These are phyloP conservation scores for Ceratina australensis DNA, from an alignment of 1,140 invertebrate species.

Conservation along the genomic window DNA sequence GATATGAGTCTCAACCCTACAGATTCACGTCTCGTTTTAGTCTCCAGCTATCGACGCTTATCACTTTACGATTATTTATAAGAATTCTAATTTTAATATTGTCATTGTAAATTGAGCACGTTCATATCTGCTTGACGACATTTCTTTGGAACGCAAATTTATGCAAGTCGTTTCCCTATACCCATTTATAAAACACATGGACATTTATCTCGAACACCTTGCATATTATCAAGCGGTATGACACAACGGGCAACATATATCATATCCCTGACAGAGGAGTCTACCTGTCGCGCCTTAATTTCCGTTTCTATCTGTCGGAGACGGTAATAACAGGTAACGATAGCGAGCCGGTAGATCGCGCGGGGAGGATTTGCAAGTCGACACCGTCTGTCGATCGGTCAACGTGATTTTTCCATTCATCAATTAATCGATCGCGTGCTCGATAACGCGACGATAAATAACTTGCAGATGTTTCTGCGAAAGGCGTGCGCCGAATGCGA, in stretches of 20 bases:
- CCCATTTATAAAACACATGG: no score
- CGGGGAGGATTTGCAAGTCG: constrained; percentile 20
- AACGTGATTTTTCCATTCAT: constrained; percentile 61
- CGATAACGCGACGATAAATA: constrained; percentile 50
- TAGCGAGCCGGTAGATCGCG: not conserved
- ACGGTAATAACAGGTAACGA: not conserved
- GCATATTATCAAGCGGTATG: not conserved
- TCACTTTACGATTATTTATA: no score
- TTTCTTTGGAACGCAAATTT: no score
- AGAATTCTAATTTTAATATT: no score
- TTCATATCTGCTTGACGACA: no score
- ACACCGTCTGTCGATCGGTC: constrained; percentile 51
- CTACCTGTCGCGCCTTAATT: not conserved
- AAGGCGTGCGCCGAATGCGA: constrained; percentile 18
- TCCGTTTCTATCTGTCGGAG: not conserved
- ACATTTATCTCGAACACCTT: not conserved
- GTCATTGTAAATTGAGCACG: no score
- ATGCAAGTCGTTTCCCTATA: no score
- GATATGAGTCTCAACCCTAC: no score
- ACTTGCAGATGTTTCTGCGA: constrained; percentile 36
- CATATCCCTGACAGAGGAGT: not conserved
- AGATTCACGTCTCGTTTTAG: no score
- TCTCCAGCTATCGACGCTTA: no score
- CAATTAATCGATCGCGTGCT: constrained; percentile 55
- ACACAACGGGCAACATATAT: not conserved